Conservation (phyloP, 2,797 vertebrate genomes). For the Epinephelus coioides region DNA sequence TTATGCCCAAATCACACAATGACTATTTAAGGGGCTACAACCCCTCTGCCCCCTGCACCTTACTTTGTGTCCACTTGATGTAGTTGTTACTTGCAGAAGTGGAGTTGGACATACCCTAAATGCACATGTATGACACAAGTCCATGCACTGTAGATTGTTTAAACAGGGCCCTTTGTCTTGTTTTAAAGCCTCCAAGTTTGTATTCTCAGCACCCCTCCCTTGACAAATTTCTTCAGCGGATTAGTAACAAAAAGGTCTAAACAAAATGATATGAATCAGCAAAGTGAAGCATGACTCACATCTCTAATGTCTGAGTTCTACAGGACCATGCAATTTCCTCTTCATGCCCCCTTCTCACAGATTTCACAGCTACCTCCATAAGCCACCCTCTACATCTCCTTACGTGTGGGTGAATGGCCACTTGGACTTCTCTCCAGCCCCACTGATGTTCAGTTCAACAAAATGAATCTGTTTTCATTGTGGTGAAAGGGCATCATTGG, state of each 20-base stretch:
- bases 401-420: constrained; percentile 22
- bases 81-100: too few relatives aligned
- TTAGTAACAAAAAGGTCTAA: not conserved
- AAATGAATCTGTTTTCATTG: constrained; percentile 46
- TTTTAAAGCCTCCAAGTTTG: not conserved
- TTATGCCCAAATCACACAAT: too few relatives aligned
- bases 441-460: constrained; percentile 18
- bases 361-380: constrained; percentile 32
- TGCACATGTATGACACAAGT: too few relatives aligned
- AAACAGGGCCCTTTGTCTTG: too few relatives aligned
- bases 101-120: too few relatives aligned
- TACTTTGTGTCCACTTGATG: too few relatives aligned
- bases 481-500: constrained; percentile 42
- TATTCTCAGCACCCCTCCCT: not conserved
- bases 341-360: constrained; percentile 7
- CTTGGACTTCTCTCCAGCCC: constrained; percentile 35
- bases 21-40: too few relatives aligned
- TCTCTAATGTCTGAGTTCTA: not conserved
- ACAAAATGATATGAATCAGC: not conserved
- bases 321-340: constrained; percentile 1
- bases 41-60: too few relatives aligned
- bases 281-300: not conserved
- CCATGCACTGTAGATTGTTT: too few relatives aligned
- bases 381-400: constrained; percentile 21
- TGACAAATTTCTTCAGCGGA: not conserved